Evolutionary conservation across 1,140 invertebrate genomes (phyloP), one percentile per base, ranked within the genome.

Genomic region (Micrasema longulum): DNA sequence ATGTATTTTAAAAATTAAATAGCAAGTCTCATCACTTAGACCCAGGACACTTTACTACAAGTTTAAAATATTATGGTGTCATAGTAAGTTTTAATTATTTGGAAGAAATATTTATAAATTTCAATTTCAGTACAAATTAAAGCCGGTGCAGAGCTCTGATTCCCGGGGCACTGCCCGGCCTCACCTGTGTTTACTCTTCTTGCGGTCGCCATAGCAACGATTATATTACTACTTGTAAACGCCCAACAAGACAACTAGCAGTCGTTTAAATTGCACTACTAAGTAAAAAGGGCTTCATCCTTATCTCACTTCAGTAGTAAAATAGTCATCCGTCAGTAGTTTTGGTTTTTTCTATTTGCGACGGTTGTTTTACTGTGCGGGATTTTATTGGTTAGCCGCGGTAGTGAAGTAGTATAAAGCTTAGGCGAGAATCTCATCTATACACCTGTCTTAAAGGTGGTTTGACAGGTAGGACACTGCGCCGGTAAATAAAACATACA

Each of bases 161-260:
- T n/a, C 36, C 11, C 36, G 57, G 57, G 57, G 57, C 57, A 63
- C 36, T 63, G 57, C 45, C 57, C 57, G 57, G 38, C 36, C 57
- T 63, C 57, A 63, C 57, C 57, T 63, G 57, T 63, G 57, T 63
- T 63, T 63, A 63, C 57, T 63, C 57, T 63, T 63, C 57, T 63
- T 38, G 57, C 57, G 16, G 57, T 63, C 57, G 57, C 38, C 57
- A 63, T 63, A 22, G 57, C 57, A 45, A 63, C 57, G 36, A 45
- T 63, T 43, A 63, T 45, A 63, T 41, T 45, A 63, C 57, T 63
- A 63, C 57, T 38, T 45, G 57, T 63, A 43, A 11, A n/a, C 18
- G 22, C 38, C 57, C 14, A 9, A 11, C 0, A 1, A n/a, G 36
- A 9, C 20, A 43, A 57, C 23, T 6, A 36, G 5, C 22, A 6